A percentile compares a stretch with the other conserved stretches of the same genome.
These are phyloP conservation scores for Scaptomyza reducta DNA, from an alignment of 2,888 invertebrate genomes.

Conservation along the genomic window DNA sequence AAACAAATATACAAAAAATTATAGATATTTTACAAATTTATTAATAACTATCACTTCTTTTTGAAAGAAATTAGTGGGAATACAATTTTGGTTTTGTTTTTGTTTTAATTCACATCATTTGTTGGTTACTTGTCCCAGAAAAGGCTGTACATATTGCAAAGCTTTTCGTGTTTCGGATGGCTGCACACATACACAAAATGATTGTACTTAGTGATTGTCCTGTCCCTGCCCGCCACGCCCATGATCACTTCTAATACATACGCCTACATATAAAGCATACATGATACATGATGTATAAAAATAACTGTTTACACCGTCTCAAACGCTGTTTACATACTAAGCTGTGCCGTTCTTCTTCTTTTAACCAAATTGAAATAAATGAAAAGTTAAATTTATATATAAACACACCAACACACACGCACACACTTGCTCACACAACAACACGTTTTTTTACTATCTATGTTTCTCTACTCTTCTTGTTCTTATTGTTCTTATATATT, in stretches of 20 bases:
- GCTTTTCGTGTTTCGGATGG: slow-evolving; percentile 35
- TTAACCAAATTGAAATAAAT: slow-evolving; percentile 32
- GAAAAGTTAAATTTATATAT: slow-evolving; percentile 9
- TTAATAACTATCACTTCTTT: slow-evolving; percentile 6
- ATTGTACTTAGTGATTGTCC: slow-evolving; percentile 51
- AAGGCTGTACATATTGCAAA: slow-evolving; percentile 55
- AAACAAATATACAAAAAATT: slow-evolving; percentile 12
- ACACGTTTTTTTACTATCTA: slow-evolving; percentile 50
- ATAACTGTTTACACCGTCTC: slow-evolving; percentile 31
- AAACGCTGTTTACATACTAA: slow-evolving; percentile 20
- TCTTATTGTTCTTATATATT: slow-evolving; percentile 77
- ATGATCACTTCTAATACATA: slow-evolving; percentile 42
- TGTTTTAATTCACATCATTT: neutral
- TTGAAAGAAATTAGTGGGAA: slow-evolving; percentile 13
- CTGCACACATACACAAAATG: slow-evolving; percentile 23
- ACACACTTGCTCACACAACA: slow-evolving; percentile 5
- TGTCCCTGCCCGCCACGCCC: slow-evolving; percentile 32
- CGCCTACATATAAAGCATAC: slow-evolving; percentile 4
- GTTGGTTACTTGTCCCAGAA: slow-evolving; percentile 3
- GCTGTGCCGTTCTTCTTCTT: slow-evolving; percentile 52
- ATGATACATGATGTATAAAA: slow-evolving; percentile 20
- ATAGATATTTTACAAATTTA: slow-evolving; percentile 5
- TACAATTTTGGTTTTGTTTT: neutral
- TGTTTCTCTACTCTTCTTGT: slow-evolving; percentile 74
- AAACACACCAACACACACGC: slow-evolving; percentile 4